Base-by-base conservation (phyloP, 2,113 vertebrate species). In the Sorex fumeus region DNA sequence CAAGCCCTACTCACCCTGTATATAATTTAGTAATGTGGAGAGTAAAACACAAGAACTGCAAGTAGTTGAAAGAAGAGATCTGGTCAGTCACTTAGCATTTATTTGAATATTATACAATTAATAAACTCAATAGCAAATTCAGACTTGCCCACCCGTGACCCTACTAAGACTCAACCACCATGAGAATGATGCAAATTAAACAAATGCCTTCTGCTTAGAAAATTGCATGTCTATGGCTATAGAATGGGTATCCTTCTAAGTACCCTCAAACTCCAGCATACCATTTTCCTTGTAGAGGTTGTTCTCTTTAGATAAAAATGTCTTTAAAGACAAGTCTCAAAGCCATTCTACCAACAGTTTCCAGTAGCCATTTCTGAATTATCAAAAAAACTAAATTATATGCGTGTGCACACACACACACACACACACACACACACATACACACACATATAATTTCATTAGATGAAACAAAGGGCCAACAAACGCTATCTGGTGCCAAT, bases 71-170 rank as follows among this genome's bases (percentile, higher is more conserved):
- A 93, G 84, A 84, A 6, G 28, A 10, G 47, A 13, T 50, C 47
- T 50, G 47, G 47, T 50, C 47, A 50, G 47, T 50, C 47, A 50
- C 47, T 50, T 40, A 40, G 40, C 40, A 40, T 40, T 40, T 40
- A 40, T 81, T 79, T 80, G 47, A 50, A 43, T 45, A 43, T 67
- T 62, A 66, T 47, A 62, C 25, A 32, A 87, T n/a, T 40, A 88
- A 70, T 82, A 21, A 89, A 70, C 30, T 57, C 40, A 78, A 81
- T 47, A 81, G 81, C n/a, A 91, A 91, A 87, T 66, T 87, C 92
- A 91, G 21, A 30, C 50, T 95, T 91, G 30, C 78, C 71, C 67
- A 19, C 50, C 23, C 77, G 8, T 76, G 45, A 69, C 30, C 9
- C 23, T 70, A 88, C 53, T 86, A 23, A 76, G 70, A 66, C 80